Evolutionary conservation across 1,140 invertebrate species (phyloP), one percentile per base, ranked within the genome.

Genomic region (Macrobrachium nipponense): DNA sequence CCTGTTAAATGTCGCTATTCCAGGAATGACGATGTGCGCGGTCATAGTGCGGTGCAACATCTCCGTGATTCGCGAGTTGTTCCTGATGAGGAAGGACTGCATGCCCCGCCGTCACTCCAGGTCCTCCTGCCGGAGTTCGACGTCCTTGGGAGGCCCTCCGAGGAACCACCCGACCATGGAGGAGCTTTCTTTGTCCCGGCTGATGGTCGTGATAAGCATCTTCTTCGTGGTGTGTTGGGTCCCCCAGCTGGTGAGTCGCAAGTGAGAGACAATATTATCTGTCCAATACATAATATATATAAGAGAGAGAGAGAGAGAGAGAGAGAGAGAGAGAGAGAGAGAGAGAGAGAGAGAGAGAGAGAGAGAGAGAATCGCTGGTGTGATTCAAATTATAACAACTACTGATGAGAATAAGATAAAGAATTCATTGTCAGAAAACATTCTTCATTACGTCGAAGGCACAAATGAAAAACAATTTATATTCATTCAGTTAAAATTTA

Each of bases 211-310:
- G 8, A 92, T 97, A 3, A 96, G 95, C 70, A 94, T 96, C 66
- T 94, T 95, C 5, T 96, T 96, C 89, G 94, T 97, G 73, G 91
- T 95, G 2, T 97, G 95, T 90, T 97, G 96, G 96, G 93, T 96
- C 91, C 96, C 96, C 5, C 95, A 97, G 91, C 94, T 97, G 95
- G 96, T 96, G 90, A 93, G 92, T 91, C 23, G 5, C 75, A n/a
- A 60, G 8, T 12, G n/a, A 36, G 36, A 36, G 17, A 73, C n/a
- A 14, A 17, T 11, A 8, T 1, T 17, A 43, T 2, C 68, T 20
- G 23, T 20, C 68, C 15, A 27, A 14, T 6, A n/a, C 20, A 23
- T 70, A 27, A 70, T 6, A 70, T 8, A 27, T 17, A 70, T 5
- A 15, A 70, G 43, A 27, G 14, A n/a, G 73, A 44, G 73, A 20